Base-by-base conservation (phyloP, 2,113 vertebrate species). In the Dolichotis patagonum region DNA sequence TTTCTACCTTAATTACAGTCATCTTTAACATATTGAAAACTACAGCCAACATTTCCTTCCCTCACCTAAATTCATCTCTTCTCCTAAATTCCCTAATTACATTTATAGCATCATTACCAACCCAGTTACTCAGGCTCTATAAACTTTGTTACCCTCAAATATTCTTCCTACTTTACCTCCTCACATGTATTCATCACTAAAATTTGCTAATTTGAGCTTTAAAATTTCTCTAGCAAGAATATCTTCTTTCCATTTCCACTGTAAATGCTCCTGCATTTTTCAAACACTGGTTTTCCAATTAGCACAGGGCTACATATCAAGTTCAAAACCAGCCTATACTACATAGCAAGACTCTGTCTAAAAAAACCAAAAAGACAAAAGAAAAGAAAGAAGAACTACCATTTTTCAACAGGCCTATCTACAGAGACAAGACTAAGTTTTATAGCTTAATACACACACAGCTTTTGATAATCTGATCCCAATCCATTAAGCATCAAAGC, bases 11-110 rank as follows among this genome's bases (percentile, higher is more conserved):
- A 88, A 82, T 75, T 83, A 35, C 22, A 65, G 7, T 65, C 38
- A 85, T 63, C n/a, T 67, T 86, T 63, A 94, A 92, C 85, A 94
- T 19, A 41, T 62, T 46, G 14, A 86, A 94, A 94, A 86, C 58
- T 54, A 78, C 90, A 35, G 56, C 73, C 24, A 13, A 24, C 41
- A 67, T 87, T 69, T 77, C 85, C 14, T 91, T 80, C 46, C 43
- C 5, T 75, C 4, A 87, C 54, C 28, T 60, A 67, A 85, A 87
- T 77, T 69, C 49, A 67, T 69, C 83, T 77, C 58, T 77, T 93
- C 75, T 67, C 75, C 54, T 87, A 20, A 78, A 87, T 87, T 90
- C 30, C 24, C 49, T 69, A 54, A 60, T 62, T 92, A 32, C 12
- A 83, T 94, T 80, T 56, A 86, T 6, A 89, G 65, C 11, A 90